phyloP scores from a whole-genome alignment of 2,113 vertebrate species.

The Chelonoidis abingdonii region DNA sequence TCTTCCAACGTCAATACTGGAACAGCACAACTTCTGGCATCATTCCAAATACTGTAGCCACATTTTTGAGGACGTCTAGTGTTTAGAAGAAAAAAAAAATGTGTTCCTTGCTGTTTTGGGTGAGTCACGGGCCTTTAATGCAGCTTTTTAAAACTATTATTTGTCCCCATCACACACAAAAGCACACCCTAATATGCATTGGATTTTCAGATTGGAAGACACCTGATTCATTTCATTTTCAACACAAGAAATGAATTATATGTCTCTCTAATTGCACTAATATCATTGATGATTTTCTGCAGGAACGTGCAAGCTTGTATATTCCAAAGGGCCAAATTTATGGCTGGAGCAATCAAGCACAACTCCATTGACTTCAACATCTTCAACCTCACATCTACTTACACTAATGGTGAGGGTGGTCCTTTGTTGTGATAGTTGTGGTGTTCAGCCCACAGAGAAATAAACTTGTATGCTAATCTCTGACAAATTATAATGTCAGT shows the following conservation, averaged over 20 bases:
- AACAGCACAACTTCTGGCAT: not conserved
- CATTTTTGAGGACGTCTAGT: accelerated
- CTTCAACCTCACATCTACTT: not conserved
- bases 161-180: not conserved
- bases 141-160: not conserved
- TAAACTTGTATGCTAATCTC: accelerated
- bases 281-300: not conserved
- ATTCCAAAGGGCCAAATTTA: not conserved
- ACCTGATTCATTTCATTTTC: not conserved
- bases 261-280: not conserved
- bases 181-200: not conserved
- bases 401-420: not conserved
- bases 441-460: not conserved
- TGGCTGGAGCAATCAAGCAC: not conserved
- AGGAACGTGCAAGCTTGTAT: not conserved
- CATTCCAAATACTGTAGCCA: not conserved
- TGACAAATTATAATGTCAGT: not conserved
- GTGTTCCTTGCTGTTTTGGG: not conserved
- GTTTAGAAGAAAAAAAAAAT: not conserved
- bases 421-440: too few species aligned
- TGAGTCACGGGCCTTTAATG: not conserved
- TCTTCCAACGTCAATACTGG: not conserved
- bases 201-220: not conserved
- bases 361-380: not conserved
- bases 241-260: not conserved